Evolutionary conservation across 2,113 vertebrate genomes (phyloP), one percentile per base, ranked within the genome.

Genomic region (Hystrix cristata): DNA sequence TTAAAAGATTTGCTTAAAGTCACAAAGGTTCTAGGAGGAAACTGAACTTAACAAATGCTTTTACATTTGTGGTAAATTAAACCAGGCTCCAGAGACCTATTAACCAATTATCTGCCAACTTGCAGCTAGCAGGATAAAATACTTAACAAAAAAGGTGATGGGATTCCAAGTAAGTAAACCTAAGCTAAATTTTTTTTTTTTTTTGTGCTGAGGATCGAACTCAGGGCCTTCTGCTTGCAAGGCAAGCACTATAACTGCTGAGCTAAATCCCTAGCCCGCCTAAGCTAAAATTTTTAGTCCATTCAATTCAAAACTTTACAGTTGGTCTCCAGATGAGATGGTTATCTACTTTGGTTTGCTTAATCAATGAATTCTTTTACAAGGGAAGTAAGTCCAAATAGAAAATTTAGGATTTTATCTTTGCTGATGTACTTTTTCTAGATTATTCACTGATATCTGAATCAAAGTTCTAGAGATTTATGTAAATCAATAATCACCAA

Each of bases 351-450:
- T 85, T 94, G 85, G 78, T 46, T 94, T 95, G 34, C 34, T 60
- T 88, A 67, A 87, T 51, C 31, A 78, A 71, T 64, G 14, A 69
- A 82, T 64, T 90, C 29, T 74, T 95, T 84, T n/a, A 79, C 7
- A 64, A 92, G 31, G 46, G 43, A 92, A 82, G 53, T 43, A 87
- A 43, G 85, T 69, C 9, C 72, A 92, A 34, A 21, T 12, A 90
- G 88, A 78, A 97, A 79, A 96, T 25, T 43, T 64, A 92, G 62
- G 46, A 83, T 91, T 95, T 92, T 81, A 79, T 51, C 65, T 95
- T 72, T 76, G 81, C 55, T 72, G 76, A 59, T 88, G n/a, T 90
- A 87, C 23, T 53, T 78, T 65, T 92, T 95, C 80, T 81, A 53
- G 74, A 60, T 64, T 89, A 79, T 85, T 84, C 57, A 87, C 0